Base-by-base conservation (phyloP, 2,888 invertebrate genomes). In the Xestia rhomboidea region DNA sequence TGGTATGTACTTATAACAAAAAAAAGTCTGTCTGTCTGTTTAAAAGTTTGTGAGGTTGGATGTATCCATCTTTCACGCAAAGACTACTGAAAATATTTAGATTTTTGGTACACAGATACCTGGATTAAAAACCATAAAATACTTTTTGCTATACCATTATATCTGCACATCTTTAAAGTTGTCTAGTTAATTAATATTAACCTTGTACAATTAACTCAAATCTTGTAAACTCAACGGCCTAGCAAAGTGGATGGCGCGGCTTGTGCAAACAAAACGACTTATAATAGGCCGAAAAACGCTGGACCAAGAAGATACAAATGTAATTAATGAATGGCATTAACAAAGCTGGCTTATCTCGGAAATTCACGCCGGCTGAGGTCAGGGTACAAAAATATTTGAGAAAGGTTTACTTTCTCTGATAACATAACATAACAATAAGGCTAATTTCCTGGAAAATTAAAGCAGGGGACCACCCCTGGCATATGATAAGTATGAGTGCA, bases 291-390 rank as follows among this genome's bases (percentile, higher is more conserved):
- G 10, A 64, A 81, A 81, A 81, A 81, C 27, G 46, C 62, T 82
- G 78, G 27, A 70, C 54, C 41, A 21, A 57, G 21, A 2, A 69
- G 77, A 77, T 77, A 76, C 81, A 70, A 7, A 60, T 81, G 73
- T 82, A 73, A 81, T 82, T 81, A 82, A 82, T 82, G 13, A 81
- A 62, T 21, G 5, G 49, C 49, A 67, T 82, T 81, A 81, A 73
- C 27, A 77, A n/a, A 41, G 66, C 3, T 21, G 62, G 27, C 81
- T 82, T 82, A 82, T 82, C 81, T 77, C 49, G 0, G 1, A 77
- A n/a, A 70, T 81, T 82, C 81, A 82, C 81, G 81, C 81, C 7
- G 79, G 1, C 51, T 2, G 15, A 24, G 15, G 63, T 13, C 81
- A 49, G 10, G 0, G 15, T 41, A 51, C 41, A 81, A n/a, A 30